Conservation (phyloP, 2,888 invertebrate genomes). For the Philhelius pedissequus region DNA sequence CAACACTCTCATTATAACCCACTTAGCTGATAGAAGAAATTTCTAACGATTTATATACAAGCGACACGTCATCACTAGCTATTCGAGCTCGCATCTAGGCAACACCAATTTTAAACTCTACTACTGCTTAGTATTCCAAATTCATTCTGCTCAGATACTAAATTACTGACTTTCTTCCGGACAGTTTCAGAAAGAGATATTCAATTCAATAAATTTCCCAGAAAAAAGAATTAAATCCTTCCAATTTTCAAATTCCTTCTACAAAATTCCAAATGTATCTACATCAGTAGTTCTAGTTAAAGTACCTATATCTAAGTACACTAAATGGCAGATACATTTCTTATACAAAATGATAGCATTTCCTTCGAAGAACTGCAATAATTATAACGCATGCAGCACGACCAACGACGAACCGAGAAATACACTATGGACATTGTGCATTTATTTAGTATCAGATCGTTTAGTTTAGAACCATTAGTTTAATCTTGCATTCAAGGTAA, state of each 20-base stretch:
- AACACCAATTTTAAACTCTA: neutral
- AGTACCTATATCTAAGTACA: neutral
- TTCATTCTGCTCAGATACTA: neutral
- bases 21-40: no score
- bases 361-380: no score
- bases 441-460: neutral
- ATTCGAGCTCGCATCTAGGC: no score
- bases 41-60: no score
- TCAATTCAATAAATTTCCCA: neutral
- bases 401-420: no score
- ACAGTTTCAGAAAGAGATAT: neutral
- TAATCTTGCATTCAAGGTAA: conserved; percentile 16
- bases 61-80: no score
- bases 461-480: neutral
- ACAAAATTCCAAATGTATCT: neutral
- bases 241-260: neutral
- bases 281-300: neutral
- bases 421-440: no score
- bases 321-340: conserved; percentile 2
- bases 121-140: neutral
- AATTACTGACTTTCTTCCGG: neutral
- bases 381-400: no score
- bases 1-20: no score
- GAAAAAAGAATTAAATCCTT: neutral
- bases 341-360: neutral